Conservation (phyloP, 2,113 vertebrate genomes). For the Jaculus jaculus region DNA sequence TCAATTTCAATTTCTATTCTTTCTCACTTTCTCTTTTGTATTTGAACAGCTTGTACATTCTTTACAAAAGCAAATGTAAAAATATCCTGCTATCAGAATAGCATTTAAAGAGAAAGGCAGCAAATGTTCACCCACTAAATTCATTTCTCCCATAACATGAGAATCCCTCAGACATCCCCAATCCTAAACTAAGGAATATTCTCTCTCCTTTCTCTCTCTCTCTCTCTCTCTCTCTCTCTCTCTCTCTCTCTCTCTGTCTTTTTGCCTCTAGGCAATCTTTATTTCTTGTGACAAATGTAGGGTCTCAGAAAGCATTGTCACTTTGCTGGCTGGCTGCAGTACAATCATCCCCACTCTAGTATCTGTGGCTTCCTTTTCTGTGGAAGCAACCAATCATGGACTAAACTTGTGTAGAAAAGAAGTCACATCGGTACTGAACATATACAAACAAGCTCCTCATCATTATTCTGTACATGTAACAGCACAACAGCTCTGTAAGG, state of each 20-base stretch:
- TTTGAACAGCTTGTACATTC: neutral
- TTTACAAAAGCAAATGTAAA: neutral
- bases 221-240: no score
- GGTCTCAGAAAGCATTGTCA: neutral
- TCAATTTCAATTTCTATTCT: neutral
- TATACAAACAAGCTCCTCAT: neutral
- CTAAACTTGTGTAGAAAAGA: neutral
- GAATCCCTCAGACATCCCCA: neutral
- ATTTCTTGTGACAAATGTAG: neutral
- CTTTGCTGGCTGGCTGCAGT: neutral
- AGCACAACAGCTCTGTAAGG: no score
- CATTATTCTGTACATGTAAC: neutral
- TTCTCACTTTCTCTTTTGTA: neutral
- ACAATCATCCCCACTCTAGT: neutral
- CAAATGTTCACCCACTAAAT: neutral
- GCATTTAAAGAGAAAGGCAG: neutral
- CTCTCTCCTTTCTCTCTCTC: neutral
- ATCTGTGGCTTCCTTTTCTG: neutral
- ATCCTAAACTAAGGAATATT: neutral
- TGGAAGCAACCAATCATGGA: no score
- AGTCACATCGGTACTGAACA: neutral
- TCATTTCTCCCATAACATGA: constrained; percentile 10
- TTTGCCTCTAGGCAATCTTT: neutral
- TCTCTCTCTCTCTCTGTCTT: no score
- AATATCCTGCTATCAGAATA: neutral